Conservation (phyloP, 2,797 vertebrate genomes). For the Melanotaenia nigrans region DNA sequence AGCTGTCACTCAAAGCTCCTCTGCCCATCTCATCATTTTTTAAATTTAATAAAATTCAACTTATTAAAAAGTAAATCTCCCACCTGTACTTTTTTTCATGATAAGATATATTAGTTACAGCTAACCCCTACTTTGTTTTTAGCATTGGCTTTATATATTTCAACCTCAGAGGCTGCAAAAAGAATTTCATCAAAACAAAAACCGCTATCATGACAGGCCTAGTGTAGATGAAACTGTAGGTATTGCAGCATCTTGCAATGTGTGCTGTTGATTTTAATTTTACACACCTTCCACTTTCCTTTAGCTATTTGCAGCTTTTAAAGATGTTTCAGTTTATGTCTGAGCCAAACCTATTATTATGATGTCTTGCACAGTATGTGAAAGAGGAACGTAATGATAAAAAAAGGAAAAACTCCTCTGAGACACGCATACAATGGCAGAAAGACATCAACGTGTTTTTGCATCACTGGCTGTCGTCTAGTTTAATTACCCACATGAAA, state of each 20-base stretch:
- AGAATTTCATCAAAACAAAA: too few species aligned
- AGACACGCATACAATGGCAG: slow-evolving; percentile 25
- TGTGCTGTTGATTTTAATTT: not conserved
- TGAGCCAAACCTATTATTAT: not conserved
- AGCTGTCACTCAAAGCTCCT: not conserved
- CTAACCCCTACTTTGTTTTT: not conserved
- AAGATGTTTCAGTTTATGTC: not conserved
- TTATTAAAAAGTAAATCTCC: not conserved
- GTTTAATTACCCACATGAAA: slow-evolving; percentile 55
- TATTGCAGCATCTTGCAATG: too few species aligned
- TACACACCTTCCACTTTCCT: not conserved
- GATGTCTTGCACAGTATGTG: not conserved
- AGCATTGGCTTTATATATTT: not conserved
- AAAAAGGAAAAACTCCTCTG: slow-evolving; percentile 18
- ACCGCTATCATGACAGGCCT: too few species aligned
- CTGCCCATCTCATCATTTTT: not conserved
- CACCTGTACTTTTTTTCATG: not conserved
- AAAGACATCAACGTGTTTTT: slow-evolving; percentile 29
- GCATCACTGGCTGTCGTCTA: slow-evolving; percentile 20
- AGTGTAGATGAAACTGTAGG: too few species aligned
- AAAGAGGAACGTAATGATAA: not conserved
- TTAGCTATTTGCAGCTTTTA: not conserved
- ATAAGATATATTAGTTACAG: not conserved
- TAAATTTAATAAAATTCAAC: not conserved
- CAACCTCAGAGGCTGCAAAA: not conserved